Conservation (phyloP, 1,140 invertebrate species). For the Papilio polyxenes region DNA sequence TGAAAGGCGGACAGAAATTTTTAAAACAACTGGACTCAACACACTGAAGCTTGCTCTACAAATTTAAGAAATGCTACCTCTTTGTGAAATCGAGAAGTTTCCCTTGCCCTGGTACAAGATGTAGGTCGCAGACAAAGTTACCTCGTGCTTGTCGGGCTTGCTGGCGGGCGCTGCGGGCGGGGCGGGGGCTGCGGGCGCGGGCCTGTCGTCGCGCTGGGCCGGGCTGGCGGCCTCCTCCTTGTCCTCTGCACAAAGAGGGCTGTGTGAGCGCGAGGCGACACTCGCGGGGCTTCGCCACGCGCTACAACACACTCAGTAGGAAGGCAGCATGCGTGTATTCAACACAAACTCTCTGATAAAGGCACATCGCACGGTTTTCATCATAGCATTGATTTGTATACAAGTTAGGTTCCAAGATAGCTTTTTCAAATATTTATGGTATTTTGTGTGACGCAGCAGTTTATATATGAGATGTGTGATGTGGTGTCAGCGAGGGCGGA, state of each 20-base stretch:
- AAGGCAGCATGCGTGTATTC: constrained; percentile 71
- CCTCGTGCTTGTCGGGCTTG: constrained; percentile 2
- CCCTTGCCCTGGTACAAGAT: too few species aligned
- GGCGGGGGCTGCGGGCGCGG: constrained; percentile 61
- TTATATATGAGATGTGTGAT: too few species aligned
- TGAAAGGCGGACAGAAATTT: too few species aligned
- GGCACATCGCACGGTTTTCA: constrained; percentile 66
- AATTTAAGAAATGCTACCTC: too few species aligned
- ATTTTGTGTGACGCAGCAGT: too few species aligned
- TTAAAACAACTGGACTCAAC: too few species aligned
- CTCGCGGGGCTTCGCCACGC: background rate
- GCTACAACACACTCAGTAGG: constrained; percentile 56
- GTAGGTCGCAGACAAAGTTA: background rate
- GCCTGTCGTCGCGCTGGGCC: constrained; percentile 55
- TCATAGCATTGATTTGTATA: constrained; percentile 45
- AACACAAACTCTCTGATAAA: constrained; percentile 53
- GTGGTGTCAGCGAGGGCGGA: background rate
- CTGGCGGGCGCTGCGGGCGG: constrained; percentile 57
- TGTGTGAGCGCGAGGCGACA: background rate
- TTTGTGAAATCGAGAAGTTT: too few species aligned
- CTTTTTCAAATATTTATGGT: too few species aligned
- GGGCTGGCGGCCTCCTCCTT: constrained; percentile 65
- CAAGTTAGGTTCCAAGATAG: too few species aligned
- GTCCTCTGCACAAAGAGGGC: constrained; percentile 55
- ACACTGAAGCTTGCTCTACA: too few species aligned